These are phyloP conservation scores for Lucilia sericata DNA, from an alignment of 1,140 invertebrate species.

Conservation along the genomic window DNA sequence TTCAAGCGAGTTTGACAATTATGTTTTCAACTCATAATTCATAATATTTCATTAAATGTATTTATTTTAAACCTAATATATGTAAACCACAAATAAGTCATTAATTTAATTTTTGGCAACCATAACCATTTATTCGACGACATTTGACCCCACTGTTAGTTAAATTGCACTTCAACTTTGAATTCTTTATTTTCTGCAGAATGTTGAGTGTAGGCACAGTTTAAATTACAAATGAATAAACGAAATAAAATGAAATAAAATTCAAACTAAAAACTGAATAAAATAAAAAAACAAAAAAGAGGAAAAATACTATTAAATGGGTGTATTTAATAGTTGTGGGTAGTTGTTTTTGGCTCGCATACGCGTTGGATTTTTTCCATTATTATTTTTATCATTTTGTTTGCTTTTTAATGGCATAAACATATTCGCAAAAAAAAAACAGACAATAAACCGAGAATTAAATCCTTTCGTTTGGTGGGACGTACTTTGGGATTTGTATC, in stretches of 20 bases:
- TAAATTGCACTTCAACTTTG: not conserved
- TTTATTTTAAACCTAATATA: too few species aligned
- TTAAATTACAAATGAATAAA: conserved; percentile 45
- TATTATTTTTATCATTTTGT: conserved; percentile 19
- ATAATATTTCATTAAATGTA: too few species aligned
- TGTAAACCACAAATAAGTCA: too few species aligned
- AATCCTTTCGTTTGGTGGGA: conserved; percentile 21
- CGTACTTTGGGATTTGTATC: not conserved
- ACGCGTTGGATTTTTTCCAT: conserved; percentile 12
- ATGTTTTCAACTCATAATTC: too few species aligned
- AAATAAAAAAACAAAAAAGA: not conserved
- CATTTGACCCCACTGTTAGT: not conserved
- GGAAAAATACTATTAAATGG: conserved; percentile 44
- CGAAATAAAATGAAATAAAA: conserved; percentile 16
- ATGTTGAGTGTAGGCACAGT: conserved; percentile 5
- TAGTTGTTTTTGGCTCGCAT: conserved; percentile 43
- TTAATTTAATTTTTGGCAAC: too few species aligned
- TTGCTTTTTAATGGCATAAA: conserved; percentile 35
- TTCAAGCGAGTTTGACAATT: too few species aligned
- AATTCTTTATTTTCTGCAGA: not conserved
- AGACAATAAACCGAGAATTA: conserved; percentile 17
- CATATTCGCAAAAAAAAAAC: conserved; percentile 17
- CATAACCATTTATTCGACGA: not conserved
- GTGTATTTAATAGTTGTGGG: conserved; percentile 47
- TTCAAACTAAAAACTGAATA: not conserved